These are phyloP conservation scores for Ormyrus labotus DNA, from an alignment of 2,888 invertebrate genomes.

Conservation along the genomic window DNA sequence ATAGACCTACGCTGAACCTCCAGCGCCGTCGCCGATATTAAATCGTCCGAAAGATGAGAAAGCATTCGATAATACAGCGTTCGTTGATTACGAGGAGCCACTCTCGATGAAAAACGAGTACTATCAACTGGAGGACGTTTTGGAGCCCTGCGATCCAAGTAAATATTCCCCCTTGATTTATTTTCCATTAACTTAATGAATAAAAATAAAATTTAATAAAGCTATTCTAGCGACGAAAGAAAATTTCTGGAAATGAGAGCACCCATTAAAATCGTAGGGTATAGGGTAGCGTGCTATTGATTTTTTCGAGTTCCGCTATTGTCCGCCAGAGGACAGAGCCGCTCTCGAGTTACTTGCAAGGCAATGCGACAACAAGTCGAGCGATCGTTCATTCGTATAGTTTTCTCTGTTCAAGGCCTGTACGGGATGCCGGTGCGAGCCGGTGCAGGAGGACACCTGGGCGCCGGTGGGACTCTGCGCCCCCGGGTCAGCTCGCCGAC, in stretches of 20 bases:
- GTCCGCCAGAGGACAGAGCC: too few relatives aligned
- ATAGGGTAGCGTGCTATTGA: too few relatives aligned
- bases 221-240: too few relatives aligned
- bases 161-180: slow-evolving; percentile 35
- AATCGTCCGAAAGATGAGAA: slow-evolving; percentile 70
- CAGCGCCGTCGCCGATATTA: slow-evolving; percentile 66
- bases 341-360: too few relatives aligned
- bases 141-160: slow-evolving; percentile 70
- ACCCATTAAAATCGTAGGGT: too few relatives aligned
- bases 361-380: too few relatives aligned
- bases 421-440: slow-evolving; percentile 46
- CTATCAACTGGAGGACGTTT: slow-evolving; percentile 80
- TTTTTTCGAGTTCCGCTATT: too few relatives aligned
- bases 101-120: slow-evolving; percentile 85
- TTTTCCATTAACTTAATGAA: background rate
- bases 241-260: too few relatives aligned
- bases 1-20: slow-evolving; percentile 72
- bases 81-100: slow-evolving; percentile 89
- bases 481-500: slow-evolving; percentile 88
- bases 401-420: slow-evolving; percentile 53
- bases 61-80: slow-evolving; percentile 85
- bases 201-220: too few relatives aligned
- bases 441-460: slow-evolving; percentile 51
- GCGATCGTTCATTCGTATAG: background rate
- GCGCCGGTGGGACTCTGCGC: slow-evolving; percentile 74